Evolutionary conservation across 2,888 invertebrate species (phyloP), one percentile per base, ranked within the genome.

Genomic region (Oxytorus armatus): DNA sequence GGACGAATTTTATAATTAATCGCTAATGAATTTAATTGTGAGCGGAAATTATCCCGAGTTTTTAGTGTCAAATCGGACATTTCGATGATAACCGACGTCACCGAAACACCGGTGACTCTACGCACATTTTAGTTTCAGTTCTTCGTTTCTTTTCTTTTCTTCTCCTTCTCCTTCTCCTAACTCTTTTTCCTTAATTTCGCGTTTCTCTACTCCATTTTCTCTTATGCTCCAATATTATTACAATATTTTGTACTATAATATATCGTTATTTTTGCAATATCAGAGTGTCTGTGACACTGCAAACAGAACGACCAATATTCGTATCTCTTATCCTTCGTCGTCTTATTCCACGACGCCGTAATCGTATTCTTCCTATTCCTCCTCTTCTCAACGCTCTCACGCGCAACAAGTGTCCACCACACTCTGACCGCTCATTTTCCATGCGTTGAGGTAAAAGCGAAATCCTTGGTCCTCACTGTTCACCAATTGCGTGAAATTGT

Each of bases 381-480:
- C 70, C 53, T 44, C 61, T 70, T 57, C 76, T 81, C 76, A 83
- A 39, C 53, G 70, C 77, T 82, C 72, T 65, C 23, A 75, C 82
- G 78, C 79, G 85, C 85, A 84, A 85, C 85, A 84, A 85, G 84
- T 85, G 84, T 82, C 84, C 80, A 74, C 84, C 80, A 74, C 77
- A 79, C 79, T 66, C 80, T 75, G 82, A 74, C 81, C 74, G 79
- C 74, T 82, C 83, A 82, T 79, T 83, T 84, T 75, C 82, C 83
- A 82, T 79, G 78, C 82, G 84, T 81, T 76, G 70, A 49, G 69
- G 55, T 63, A 57, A 51, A 55, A 25, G 61, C 21, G 61, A 44
- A 57, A 65, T 69, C 36, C 21, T 63, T 42, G 21, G 29, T 44
- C n/a, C 49, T 42, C 59, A 53, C 73, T 63, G n/a, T 42, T 29